Conservation (phyloP, 2,888 invertebrate species). For the Lysandra coridon region DNA sequence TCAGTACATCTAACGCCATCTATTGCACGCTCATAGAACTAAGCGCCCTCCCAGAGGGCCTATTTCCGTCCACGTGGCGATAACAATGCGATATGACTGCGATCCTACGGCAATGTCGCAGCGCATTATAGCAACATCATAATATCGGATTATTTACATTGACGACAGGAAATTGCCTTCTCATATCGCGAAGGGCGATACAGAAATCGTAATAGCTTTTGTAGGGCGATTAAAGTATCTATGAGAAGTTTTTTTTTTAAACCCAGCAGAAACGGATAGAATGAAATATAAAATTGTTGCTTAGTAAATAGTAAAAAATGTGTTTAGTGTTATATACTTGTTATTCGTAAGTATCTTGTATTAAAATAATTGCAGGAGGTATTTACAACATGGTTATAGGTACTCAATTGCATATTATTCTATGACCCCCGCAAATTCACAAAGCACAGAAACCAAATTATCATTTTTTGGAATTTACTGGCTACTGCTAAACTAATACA, state of each 20-base stretch:
- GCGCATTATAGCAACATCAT: constrained; percentile 64
- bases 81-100: constrained; percentile 57
- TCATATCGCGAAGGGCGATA: constrained; percentile 41
- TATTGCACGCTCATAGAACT: constrained; percentile 43
- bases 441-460: not conserved
- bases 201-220: not conserved
- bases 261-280: not conserved
- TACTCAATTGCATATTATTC: not conserved
- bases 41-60: constrained; percentile 50
- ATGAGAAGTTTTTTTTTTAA: not conserved
- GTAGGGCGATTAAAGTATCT: constrained; percentile 6
- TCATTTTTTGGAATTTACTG: not conserved
- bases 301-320: not conserved
- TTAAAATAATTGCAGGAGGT: too few relatives aligned
- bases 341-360: not conserved
- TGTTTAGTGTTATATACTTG: not conserved
- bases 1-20: constrained; percentile 56
- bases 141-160: constrained; percentile 66
- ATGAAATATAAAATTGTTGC: not conserved
- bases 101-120: constrained; percentile 58
- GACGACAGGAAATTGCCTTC: constrained; percentile 71
- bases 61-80: constrained; percentile 75
- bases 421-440: not conserved
- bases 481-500: too few relatives aligned
- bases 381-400: too few relatives aligned